Evolutionary conservation across 2,888 invertebrate species (phyloP), one percentile per base, ranked within the genome.

Genomic region (Camptogramma bilineatum): DNA sequence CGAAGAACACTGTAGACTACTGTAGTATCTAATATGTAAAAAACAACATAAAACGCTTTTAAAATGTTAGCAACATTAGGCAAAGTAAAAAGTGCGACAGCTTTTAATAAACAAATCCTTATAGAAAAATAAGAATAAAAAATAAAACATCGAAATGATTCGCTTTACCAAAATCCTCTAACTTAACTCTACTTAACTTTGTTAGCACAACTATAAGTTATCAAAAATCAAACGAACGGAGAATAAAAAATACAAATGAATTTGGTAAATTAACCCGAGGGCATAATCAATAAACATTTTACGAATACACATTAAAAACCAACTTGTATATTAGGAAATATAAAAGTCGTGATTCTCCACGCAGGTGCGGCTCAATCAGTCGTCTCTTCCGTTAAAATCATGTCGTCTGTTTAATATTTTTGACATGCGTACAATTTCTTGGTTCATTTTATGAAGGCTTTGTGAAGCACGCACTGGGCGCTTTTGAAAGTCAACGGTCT

Each of bases 291-390:
- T 73, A 69, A 68, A 64, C 53, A 66, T 56, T 59, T 68, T 62
- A 50, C 55, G 18, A 50, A 55, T 21, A 50, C 31, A 55, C 31
- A 55, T 47, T 46, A 66, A 59, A 28, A 47, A 55, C 24, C 50
- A 66, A 42, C 51, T 62, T 24, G 42, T 59, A 57, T 52, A 73
- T 82, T 77, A 76, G 74, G 72, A 77, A 79, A 75, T 76, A 74
- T 71, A 76, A n/a, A n/a, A 75, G 76, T 59, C 72, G 71, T 76
- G 76, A 74, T 64, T 74, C 74, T 82, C 77, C 72, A 72, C 58
- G 64, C 77, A 83, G 85, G 84, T 83, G 84, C 83, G 82, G 79
- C 77, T 39, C 70, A 74, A 79, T 79, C 79, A 81, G n/a, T 80
- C 73, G 72, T 73, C 67, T 70, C 71, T 75, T 74, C 74, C 72